Evolutionary conservation across 2,797 vertebrate species (phyloP).

Genomic region (Acipenser ruthenus): DNA sequence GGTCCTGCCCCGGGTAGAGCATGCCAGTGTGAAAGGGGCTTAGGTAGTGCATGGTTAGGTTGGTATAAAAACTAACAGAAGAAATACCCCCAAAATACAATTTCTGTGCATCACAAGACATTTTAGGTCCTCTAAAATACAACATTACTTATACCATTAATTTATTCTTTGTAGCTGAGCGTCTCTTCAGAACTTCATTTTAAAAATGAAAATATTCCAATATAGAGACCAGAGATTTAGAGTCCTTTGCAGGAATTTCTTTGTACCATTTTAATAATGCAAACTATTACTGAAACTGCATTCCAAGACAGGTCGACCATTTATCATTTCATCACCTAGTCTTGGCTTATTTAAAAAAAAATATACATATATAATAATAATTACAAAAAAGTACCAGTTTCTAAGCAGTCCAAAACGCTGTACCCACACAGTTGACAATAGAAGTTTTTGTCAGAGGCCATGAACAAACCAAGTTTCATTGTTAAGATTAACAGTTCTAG

Average conservation of each 20-base stretch:
- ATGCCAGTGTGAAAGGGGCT: too few species aligned
- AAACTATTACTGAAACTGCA: conserved; percentile 18
- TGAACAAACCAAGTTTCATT: neutral
- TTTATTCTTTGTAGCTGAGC: neutral
- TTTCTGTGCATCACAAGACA: conserved; percentile 1
- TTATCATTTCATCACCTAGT: conserved; percentile 30
- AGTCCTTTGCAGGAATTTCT: conserved; percentile 12
- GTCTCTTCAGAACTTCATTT: neutral
- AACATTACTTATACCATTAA: neutral
- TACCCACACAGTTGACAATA: neutral
- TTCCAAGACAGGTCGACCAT: conserved; percentile 29
- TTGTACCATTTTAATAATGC: conserved; percentile 21
- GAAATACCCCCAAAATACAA: neutral
- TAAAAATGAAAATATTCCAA: conserved; percentile 6
- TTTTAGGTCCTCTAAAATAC: neutral
- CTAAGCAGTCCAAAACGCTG: conserved; percentile 22
- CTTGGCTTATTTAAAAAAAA: too few species aligned
- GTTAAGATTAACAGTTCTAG: neutral
- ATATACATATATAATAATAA: neutral
- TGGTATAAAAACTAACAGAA: neutral
- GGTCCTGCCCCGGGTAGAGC: too few species aligned
- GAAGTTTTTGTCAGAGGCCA: neutral
- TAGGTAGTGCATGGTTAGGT: too few species aligned
- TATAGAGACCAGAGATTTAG: conserved; percentile 23
- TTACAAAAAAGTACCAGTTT: conserved; percentile 16